Base-by-base conservation (phyloP, 2,888 invertebrate genomes). In the Apamea monoglypha region DNA sequence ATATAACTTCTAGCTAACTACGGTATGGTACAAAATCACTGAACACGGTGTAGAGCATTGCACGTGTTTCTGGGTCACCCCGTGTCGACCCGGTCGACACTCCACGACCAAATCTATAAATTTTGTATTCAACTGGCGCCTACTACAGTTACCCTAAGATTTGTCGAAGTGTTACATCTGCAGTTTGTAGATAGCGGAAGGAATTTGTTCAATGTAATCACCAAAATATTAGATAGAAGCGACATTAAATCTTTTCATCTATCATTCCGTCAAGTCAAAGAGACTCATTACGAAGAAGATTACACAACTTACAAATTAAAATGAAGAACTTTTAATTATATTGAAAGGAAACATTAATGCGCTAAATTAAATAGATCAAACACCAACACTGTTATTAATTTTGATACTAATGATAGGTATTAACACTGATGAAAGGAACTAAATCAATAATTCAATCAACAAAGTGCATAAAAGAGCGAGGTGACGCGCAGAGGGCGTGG, bases 21-120 rank as follows among this genome's bases (percentile, higher is more conserved):
- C 76, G 71, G 29, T 67, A 75, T 71, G 50, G 71, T 36, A 74
- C 44, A 73, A 80, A 61, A 68, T 53, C 78, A 59, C 56, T 77
- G 82, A 86, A 83, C 82, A 88, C 72, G 71, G 77, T 79, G 29
- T 67, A 81, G 74, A 83, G 81, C 74, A 78, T 64, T 82, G 86
- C 83, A 77, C 75, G 90, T 88, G 88, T 93, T 93, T 93, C 89
- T 94, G 88, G 94, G 95, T 94, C 93, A 94, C 88, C 87, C 87
- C 77, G 75, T 83, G 88, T 90, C 88, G 89, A 90, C 88, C 87
- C 86, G 79, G 79, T 59, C 76, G 84, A 53, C 81, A 84, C 87
- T 88, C 84, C 79, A 76, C 87, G 78, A 87, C 89, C 86, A 91
- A 88, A 84, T 87, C 80, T 90, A 89, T 87, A 87, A 84, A 86